These are phyloP conservation scores for Patella depressa DNA, from an alignment of 2,888 invertebrate species.

Conservation along the genomic window DNA sequence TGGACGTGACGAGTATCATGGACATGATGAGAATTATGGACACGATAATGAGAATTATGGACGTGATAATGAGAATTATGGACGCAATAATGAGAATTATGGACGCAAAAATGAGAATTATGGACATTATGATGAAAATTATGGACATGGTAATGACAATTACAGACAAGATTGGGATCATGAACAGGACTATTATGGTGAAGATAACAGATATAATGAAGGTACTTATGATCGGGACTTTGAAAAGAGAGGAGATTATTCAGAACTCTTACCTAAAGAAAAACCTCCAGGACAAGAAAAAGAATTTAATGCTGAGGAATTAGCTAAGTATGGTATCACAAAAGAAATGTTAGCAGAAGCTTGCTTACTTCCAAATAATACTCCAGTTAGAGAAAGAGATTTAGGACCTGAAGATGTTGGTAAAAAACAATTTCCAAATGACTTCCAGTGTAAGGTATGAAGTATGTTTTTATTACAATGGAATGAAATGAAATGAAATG, in stretches of 20 bases:
- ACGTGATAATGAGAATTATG: too few species aligned
- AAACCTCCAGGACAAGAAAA: constrained; percentile 1
- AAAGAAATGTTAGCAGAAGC: not conserved
- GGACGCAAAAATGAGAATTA: not conserved
- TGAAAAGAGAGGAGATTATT: constrained; percentile 1
- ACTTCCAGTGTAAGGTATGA: constrained; percentile 40
- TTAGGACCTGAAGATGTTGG: constrained; percentile 33
- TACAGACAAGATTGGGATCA: not conserved
- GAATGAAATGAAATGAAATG: too few species aligned
- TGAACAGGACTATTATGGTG: constrained; percentile 5
- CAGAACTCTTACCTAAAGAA: not conserved
- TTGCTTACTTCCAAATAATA: not conserved
- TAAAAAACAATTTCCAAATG: constrained; percentile 31
- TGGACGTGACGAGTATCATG: too few species aligned
- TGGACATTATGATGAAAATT: not conserved
- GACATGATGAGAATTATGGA: not conserved
- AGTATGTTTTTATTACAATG: not conserved
- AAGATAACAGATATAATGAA: not conserved
- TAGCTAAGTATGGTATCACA: constrained; percentile 1
- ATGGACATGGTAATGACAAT: not conserved
- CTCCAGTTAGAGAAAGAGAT: constrained; percentile 24
- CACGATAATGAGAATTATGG: not conserved
- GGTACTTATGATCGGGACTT: not conserved
- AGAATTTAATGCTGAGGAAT: constrained; percentile 11
- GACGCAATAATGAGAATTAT: not conserved